Evolutionary conservation across 2,113 vertebrate genomes (phyloP).

Genomic region (Spea bombifrons): DNA sequence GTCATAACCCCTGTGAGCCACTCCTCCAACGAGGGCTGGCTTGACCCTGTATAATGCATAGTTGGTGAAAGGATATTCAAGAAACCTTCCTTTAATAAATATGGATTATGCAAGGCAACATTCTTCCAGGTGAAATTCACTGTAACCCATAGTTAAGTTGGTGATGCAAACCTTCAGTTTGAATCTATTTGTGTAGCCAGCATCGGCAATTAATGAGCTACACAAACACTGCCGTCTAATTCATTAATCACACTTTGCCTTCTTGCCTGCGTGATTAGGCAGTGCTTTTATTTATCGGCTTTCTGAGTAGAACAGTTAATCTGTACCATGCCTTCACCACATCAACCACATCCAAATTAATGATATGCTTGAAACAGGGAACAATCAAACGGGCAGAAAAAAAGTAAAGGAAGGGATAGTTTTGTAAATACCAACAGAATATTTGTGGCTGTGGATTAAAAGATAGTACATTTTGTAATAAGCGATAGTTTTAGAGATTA

Average conservation of each 20-base stretch:
- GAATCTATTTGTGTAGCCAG: not conserved
- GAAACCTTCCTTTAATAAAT: too few species aligned
- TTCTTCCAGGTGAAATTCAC: too few species aligned
- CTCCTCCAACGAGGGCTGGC: too few species aligned
- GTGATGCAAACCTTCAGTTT: not conserved
- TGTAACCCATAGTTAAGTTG: too few species aligned
- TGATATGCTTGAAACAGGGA: slow-evolving; percentile 27
- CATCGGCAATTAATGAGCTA: slow-evolving; percentile 16
- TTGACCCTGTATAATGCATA: too few species aligned
- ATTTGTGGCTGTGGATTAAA: too few species aligned
- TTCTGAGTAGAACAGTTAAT: slow-evolving; percentile 42
- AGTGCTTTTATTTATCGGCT: slow-evolving; percentile 40
- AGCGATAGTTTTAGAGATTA: too few species aligned
- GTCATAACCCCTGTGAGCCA: too few species aligned
- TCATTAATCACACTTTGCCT: slow-evolving; percentile 43
- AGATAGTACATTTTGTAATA: too few species aligned
- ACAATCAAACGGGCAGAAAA: slow-evolving; percentile 17
- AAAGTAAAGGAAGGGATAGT: slow-evolving; percentile 10
- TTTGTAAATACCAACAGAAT: slow-evolving; percentile 6
- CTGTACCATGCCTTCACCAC: slow-evolving; percentile 19
- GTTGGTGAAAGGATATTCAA: too few species aligned
- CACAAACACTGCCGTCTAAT: slow-evolving; percentile 34
- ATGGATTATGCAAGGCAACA: too few species aligned
- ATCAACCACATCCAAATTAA: slow-evolving; percentile 36
- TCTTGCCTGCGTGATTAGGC: slow-evolving; percentile 26